Evolutionary conservation across 2,888 invertebrate species (phyloP), one percentile per base, ranked within the genome.

Genomic region (Hirtodrosophila cameraria): DNA sequence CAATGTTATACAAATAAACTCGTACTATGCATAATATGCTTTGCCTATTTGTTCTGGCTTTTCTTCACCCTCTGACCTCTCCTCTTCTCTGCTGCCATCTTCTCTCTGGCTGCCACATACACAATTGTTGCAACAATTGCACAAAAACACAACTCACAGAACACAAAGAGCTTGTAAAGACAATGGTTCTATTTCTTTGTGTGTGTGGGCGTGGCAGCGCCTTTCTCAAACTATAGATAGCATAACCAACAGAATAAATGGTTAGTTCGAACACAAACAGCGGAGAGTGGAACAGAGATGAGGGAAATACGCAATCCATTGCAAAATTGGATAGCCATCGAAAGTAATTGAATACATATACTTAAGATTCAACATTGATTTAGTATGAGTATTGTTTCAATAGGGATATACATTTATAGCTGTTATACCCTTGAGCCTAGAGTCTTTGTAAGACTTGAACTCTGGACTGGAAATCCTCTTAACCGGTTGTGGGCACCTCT

Each of bases 41-140:
- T 72, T 64, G 72, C 68, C 60, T 72, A 72, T 72, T 72, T 72
- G 72, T 49, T 68, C 64, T 72, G 49, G 48, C 46, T 46, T 46
- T 50, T 33, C 25, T 18, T 18, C 3, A 18, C 36, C 23, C 48
- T 53, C 36, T 25, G 43, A 28, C 60, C 27, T 41, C 13, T 27
- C 5, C 15, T 8, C 7, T 3, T 7, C 18, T 15, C 33, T 7
- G 20, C 45, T 43, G 16, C 39, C 15, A 27, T 42, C 13, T 13
- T 33, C 31, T 46, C 36, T 30, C 45, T 12, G 9, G 7, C 13
- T 36, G 33, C 41, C 57, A 33, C 53, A 68, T 30, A 64, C 79
- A 67, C 82, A 79, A 82, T 80, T 80, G 80, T 82, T 80, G 80
- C 77, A 82, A 79, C 80, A 81, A 80, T 80, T 80, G 77, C 78